Conservation (phyloP, 2,797 vertebrate species). For the Melanotaenia trifasciata region DNA sequence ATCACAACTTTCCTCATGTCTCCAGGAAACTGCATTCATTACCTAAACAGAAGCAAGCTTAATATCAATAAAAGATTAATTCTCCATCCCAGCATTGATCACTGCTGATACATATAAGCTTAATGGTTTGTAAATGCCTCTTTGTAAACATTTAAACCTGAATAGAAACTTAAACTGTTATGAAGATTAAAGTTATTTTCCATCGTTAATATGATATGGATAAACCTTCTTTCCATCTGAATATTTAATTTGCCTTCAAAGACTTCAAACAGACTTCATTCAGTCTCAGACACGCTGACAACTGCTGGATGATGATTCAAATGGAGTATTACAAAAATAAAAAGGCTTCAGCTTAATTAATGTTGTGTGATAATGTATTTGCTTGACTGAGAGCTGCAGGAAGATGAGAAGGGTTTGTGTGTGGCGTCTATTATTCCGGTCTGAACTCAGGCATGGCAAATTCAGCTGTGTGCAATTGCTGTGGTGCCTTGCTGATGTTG, state of each 20-base stretch:
- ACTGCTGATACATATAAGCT: slow-evolving; percentile 8
- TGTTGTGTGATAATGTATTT: slow-evolving; percentile 65
- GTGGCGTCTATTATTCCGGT: slow-evolving; percentile 72
- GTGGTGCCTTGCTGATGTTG: slow-evolving; percentile 55
- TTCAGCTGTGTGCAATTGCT: slow-evolving; percentile 62
- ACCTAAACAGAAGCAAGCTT: slow-evolving; percentile 12
- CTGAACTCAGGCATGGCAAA: slow-evolving; percentile 73
- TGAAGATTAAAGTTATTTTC: slow-evolving; percentile 31
- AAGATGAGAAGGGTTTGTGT: slow-evolving; percentile 59
- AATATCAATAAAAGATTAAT: slow-evolving; percentile 17
- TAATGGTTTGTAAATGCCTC: slow-evolving; percentile 3
- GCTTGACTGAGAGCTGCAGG: slow-evolving; percentile 53
- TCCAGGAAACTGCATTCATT: slow-evolving; percentile 6
- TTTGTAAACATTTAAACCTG: slow-evolving; percentile 9
- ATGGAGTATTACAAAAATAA: slow-evolving; percentile 67
- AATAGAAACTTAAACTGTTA: slow-evolving; percentile 27
- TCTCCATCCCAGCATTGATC: slow-evolving; percentile 8
- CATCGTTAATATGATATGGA: slow-evolving; percentile 21
- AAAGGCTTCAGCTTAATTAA: slow-evolving; percentile 68
- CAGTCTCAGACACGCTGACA: slow-evolving; percentile 46
- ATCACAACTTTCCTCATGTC: slow-evolving; percentile 15
- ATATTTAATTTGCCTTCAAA: slow-evolving; percentile 40
- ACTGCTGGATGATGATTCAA: slow-evolving; percentile 55
- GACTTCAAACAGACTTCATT: slow-evolving; percentile 56
- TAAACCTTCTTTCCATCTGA: slow-evolving; percentile 15